Base-by-base conservation (phyloP, 1,140 invertebrate species). In the Lycorma delicatula region DNA sequence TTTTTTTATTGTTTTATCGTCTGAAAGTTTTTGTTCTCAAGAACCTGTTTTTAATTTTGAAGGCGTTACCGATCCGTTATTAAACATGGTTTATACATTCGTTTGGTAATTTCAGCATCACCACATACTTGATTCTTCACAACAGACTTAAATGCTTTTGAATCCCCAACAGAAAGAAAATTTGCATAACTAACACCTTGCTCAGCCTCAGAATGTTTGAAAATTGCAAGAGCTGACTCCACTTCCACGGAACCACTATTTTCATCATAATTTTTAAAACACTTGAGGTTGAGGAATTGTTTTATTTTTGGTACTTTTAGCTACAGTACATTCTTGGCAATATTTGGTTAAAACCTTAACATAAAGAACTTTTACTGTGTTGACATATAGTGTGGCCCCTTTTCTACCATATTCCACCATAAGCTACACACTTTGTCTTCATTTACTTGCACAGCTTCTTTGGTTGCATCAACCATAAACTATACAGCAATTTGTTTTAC, bases 181-280 rank as follows among this genome's bases (percentile, higher is more conserved):
- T n/a, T n/a, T n/a, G 23, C 12, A 57, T 46, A 49, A 34, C 25
- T 25, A 49, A 57, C 41, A 31, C 34, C 28, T 26, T n/a, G 9
- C 6, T 3, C 23, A 27, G 49, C 18, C 55, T 27, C 3, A 22
- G 7, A 27, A 57, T 49, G 16, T 49, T 49, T 36, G n/a, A n/a
- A n/a, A n/a, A n/a, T 57, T 7, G 12, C 11, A n/a, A n/a, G 6
- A 16, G 25, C 41, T 18, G 44, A 27, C 25, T 12, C 28, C 23
- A 13, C 55, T 23, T 57, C 55, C 55, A 57, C 49, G 25, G 44
- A n/a, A 13, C 55, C 55, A 36, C 55, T 49, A n/a, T n/a, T n/a
- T n/a, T n/a, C n/a, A n/a, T n/a, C n/a, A n/a, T n/a, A n/a, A n/a
- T n/a, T n/a, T n/a, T n/a, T n/a, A n/a, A n/a, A n/a, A n/a, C n/a